Percentiles rank a stretch among this genome's conserved stretches.
These are phyloP conservation scores for Hydropsyche tenuis DNA, from an alignment of 1,140 invertebrate genomes.

Conservation along the genomic window DNA sequence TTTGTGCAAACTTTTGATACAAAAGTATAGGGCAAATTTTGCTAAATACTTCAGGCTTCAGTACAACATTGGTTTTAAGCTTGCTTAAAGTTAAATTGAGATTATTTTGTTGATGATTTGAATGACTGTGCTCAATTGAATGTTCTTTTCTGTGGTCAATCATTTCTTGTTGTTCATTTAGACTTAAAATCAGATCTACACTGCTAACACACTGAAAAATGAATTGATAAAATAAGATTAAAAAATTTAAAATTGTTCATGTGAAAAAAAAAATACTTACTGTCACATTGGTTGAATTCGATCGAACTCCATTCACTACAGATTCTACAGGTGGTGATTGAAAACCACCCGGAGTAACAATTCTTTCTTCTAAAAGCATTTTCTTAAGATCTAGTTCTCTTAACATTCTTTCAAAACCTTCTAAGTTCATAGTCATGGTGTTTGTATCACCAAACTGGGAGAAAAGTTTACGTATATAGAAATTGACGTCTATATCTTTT, in stretches of 20 bases:
- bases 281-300: slow-evolving; percentile 57
- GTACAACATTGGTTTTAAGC: slow-evolving; percentile 47
- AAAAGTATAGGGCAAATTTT: slow-evolving; percentile 70
- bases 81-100: slow-evolving; percentile 28
- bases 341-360: slow-evolving; percentile 26
- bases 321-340: slow-evolving; percentile 37
- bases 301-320: slow-evolving; percentile 50
- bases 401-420: slow-evolving; percentile 71
- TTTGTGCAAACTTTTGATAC: slow-evolving; percentile 67
- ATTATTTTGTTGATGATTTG: not conserved
- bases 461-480: slow-evolving; percentile 63
- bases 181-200: slow-evolving; percentile 57
- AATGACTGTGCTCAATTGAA: slow-evolving; percentile 48
- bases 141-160: slow-evolving; percentile 52
- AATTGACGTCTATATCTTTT: slow-evolving; percentile 55
- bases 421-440: slow-evolving; percentile 67
- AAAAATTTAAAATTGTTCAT: not conserved
- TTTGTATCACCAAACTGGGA: slow-evolving; percentile 63
- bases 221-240: slow-evolving; percentile 38
- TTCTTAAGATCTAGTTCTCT: slow-evolving; percentile 67
- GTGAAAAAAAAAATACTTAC: slow-evolving; percentile 53
- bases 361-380: slow-evolving; percentile 55
- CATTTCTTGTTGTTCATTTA: slow-evolving; percentile 58
- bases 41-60: slow-evolving; percentile 59
- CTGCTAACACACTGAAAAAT: slow-evolving; percentile 62